phyloP scores from a whole-genome alignment of 92 coral and sea anemone genomes.

The Metridium senile region DNA sequence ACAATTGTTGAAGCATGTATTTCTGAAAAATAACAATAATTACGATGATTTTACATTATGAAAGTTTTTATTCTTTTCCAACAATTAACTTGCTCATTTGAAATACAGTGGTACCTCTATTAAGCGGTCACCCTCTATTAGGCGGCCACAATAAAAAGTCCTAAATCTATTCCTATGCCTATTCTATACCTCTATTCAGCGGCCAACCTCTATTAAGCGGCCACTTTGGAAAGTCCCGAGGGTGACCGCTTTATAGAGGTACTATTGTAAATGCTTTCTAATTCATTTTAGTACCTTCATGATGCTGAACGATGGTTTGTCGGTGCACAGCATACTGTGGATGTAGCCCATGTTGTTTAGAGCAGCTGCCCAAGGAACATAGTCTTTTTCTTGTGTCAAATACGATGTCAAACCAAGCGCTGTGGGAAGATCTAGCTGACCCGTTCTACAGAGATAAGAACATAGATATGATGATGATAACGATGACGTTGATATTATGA shows the following conservation, averaged over 20 bases:
- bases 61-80: too few relatives aligned
- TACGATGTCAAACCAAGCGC: constrained; percentile 81
- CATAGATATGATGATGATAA: neutral
- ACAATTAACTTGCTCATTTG: too few relatives aligned
- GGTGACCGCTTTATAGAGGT: too few relatives aligned
- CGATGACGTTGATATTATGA: neutral
- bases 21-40: constrained; percentile 24
- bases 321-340: constrained; percentile 64
- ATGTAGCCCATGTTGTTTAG: constrained; percentile 69
- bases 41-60: neutral
- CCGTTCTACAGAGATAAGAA: constrained; percentile 40
- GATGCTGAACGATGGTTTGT: constrained; percentile 3
- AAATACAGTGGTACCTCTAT: too few relatives aligned
- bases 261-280: too few relatives aligned
- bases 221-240: too few relatives aligned
- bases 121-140: too few relatives aligned
- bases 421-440: constrained; percentile 50
- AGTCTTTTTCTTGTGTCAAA: constrained; percentile 64
- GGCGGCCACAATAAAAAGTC: too few relatives aligned
- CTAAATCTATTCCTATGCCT: too few relatives aligned
- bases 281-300: constrained; percentile 64
- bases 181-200: too few relatives aligned
- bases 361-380: constrained; percentile 89
- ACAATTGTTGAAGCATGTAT: constrained; percentile 29
- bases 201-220: too few relatives aligned